Evolutionary conservation across 2,797 vertebrate genomes (phyloP).

Genomic region (Microctenopoma lineatum): DNA sequence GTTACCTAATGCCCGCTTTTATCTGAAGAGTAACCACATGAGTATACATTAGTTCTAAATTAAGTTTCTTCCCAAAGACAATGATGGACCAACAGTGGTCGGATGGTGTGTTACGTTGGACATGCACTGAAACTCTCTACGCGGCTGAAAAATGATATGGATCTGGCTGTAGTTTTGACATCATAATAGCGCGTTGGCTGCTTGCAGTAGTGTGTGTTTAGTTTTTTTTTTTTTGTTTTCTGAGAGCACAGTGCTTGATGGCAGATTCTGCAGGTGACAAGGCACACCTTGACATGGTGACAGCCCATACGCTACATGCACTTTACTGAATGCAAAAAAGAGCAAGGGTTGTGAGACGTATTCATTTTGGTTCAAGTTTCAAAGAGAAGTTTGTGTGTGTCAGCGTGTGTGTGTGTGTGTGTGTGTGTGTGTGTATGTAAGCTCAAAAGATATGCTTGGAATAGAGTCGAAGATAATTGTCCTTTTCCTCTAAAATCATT

Average conservation of each 20-base stretch:
- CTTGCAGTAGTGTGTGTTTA: slow-evolving; percentile 73
- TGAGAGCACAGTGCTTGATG: slow-evolving; percentile 84
- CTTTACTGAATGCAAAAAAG: slow-evolving; percentile 80
- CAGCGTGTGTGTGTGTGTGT: slow-evolving; percentile 34
- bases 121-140: slow-evolving; percentile 73
- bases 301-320: slow-evolving; percentile 83
- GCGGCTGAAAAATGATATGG: slow-evolving; percentile 69
- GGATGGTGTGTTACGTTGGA: slow-evolving; percentile 53
- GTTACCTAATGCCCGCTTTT: slow-evolving; percentile 79
- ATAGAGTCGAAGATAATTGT: slow-evolving; percentile 82
- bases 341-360: slow-evolving; percentile 76
- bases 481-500: slow-evolving; percentile 79
- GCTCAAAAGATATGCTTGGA: slow-evolving; percentile 83
- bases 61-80: slow-evolving; percentile 38
- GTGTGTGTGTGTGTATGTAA: slow-evolving; percentile 41
- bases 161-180: slow-evolving; percentile 82
- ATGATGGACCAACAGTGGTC: slow-evolving; percentile 43
- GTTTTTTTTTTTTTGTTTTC: slow-evolving; percentile 50
- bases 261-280: slow-evolving; percentile 83
- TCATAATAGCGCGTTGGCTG: slow-evolving; percentile 83
- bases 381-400: slow-evolving; percentile 76
- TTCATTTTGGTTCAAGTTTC: slow-evolving; percentile 84
- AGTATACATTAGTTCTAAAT: slow-evolving; percentile 55
- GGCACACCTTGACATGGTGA: slow-evolving; percentile 80
- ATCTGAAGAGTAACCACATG: slow-evolving; percentile 50